Evolutionary conservation across 2,113 vertebrate species (phyloP), one percentile per base, ranked within the genome.

Genomic region (Anguilla rostrata): DNA sequence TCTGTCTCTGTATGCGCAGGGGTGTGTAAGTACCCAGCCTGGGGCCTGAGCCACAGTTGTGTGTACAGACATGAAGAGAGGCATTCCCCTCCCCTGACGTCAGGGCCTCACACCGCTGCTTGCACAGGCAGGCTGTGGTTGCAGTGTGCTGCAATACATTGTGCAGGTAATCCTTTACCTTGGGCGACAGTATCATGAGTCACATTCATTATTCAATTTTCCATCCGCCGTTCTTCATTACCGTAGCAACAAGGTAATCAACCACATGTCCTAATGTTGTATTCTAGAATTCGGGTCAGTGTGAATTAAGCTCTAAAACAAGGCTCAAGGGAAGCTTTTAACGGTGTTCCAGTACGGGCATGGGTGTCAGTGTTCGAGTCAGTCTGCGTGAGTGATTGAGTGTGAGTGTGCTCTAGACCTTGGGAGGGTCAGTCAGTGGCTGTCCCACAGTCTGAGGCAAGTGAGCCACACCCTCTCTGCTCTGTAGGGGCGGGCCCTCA

Each of bases 381-480:
- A 20, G 18, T 26, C 20, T 46, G 39, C 66, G n/a, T 41, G 20
- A n/a, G 34, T 57, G 75, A 11, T 71, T 34, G 34, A 34, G 57
- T 66, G 56, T 39, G 56, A 81, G 83, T 56, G 83, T 71, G 83
- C 2, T 26, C 18, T 22, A 22, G 60, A 8, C 60, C 22, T 2
- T 12, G 39, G 12, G 78, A 15, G 15, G 12, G 46, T 88, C 56
- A 79, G 22, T 87, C 2, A 34, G 57, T 82, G 79, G 60, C 40
- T 86, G 78, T 60, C 78, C 60, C 87, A 79, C 1, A 7, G 60
- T 5, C 20, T 41, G 15, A 20, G 29, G 92, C 92, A 90, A 87
- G 80, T 81, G 86, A 83, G 90, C 92, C 88, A 87, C 92, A 92
- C 94, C 92, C 90, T 18, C 66, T 46, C 53, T 9, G 26, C 79